Evolutionary conservation across 2,888 invertebrate genomes (phyloP).

Genomic region (Bursaphelenchus okinawaensis): DNA sequence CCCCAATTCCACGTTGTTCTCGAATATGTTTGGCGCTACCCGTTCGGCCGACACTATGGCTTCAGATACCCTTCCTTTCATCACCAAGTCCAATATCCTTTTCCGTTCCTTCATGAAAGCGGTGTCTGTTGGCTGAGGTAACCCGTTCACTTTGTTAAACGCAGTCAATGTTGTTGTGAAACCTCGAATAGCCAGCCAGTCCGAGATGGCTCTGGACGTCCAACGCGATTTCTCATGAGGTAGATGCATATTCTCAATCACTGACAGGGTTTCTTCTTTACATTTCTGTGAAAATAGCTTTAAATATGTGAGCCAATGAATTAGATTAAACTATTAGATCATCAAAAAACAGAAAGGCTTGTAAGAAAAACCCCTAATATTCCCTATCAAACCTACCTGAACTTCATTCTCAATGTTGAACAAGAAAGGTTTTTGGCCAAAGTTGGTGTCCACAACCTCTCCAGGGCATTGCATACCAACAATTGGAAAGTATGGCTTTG

Average conservation of each 20-base stretch:
- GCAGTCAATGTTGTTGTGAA: slow-evolving; percentile 91
- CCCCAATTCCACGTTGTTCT: slow-evolving; percentile 62
- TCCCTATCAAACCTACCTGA: too few species aligned
- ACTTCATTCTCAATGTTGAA: slow-evolving; percentile 97
- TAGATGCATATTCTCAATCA: slow-evolving; percentile 27
- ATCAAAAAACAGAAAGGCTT: too few species aligned
- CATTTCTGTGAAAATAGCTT: slow-evolving; percentile 16
- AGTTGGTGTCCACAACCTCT: slow-evolving; percentile 92
- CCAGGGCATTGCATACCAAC: slow-evolving; percentile 97
- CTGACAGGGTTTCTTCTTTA: slow-evolving; percentile 10
- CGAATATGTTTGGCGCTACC: slow-evolving; percentile 85
- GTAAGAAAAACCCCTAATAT: background rate
- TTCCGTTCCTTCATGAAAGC: slow-evolving; percentile 22
- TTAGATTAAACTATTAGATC: too few species aligned
- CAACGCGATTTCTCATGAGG: slow-evolving; percentile 37
- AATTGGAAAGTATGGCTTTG: slow-evolving; percentile 85
- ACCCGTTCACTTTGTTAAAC: slow-evolving; percentile 77
- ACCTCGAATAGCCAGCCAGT: slow-evolving; percentile 95
- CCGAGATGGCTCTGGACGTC: slow-evolving; percentile 79
- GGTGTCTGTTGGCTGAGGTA: slow-evolving; percentile 59
- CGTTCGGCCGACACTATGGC: slow-evolving; percentile 64
- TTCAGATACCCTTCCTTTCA: slow-evolving; percentile 18
- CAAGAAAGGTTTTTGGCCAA: slow-evolving; percentile 92
- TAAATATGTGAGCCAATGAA: background rate
- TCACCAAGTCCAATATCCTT: slow-evolving; percentile 18